Base-by-base conservation (phyloP, 2,797 vertebrate genomes). In the Mus spretus region DNA sequence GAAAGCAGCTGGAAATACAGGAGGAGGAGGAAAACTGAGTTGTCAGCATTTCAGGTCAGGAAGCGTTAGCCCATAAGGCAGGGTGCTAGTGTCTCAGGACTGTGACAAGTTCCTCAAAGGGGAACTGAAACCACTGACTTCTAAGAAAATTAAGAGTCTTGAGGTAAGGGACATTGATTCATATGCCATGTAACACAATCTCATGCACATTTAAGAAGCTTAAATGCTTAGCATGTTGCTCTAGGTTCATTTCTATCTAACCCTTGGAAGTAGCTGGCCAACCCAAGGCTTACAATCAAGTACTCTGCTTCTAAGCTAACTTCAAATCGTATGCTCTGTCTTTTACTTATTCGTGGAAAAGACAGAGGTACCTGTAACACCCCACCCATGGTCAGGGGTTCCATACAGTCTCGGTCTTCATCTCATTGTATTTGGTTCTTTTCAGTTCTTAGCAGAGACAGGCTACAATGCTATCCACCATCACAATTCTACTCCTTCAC, bases 111-210 rank as follows among this genome's bases (percentile, higher is more conserved):
- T 93, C 57, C 84, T 89, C 63, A n/a, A 55, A 24, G n/a, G 65
- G 79, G 72, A 93, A 44, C 24, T 84, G 93, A 94, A 94, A 93
- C 61, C 9, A 57, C 40, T 61, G 11, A 59, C 61, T 96, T n/a
- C 37, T 53, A 40, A 89, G 59, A 65, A 91, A 90, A 82, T 57
- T 8, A 92, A 57, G 57, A 12, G 50, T 63, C 12, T 24, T 26
- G 28, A 57, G 75, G 34, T 12, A 94, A 34, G 34, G 55, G 20
- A 65, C 28, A 67, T 65, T 34, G 74, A 92, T 70, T 84, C 55
- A 44, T 44, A 85, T 61, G 86, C 47, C 7, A 20, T 40, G 50
- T n/a, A 31, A 74, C 37, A 84, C 6, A 26, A 65, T 26, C 77
- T 20, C 78, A 90, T 72, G 80, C 77, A 63, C 70, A 81, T 55